A percentile compares a stretch with the other conserved stretches of the same genome.
These are phyloP conservation scores for Drosophila gunungcola DNA, from an alignment of 1,140 invertebrate species.

Conservation along the genomic window DNA sequence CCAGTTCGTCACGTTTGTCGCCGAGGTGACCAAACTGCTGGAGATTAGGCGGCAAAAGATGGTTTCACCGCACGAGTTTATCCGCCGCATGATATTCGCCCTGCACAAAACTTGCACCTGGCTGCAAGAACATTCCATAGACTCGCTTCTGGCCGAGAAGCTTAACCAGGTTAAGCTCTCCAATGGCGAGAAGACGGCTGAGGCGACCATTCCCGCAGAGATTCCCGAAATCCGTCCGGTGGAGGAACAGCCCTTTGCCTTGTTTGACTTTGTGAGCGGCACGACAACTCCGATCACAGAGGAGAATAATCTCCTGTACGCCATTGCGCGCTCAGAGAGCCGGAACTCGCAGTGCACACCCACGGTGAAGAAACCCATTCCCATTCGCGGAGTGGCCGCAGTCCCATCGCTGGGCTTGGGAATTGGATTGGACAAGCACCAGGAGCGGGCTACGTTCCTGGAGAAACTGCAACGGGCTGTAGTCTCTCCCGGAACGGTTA, in stretches of 20 bases:
- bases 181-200: constrained; percentile 32
- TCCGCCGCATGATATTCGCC: constrained; percentile 77
- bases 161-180: constrained; percentile 62
- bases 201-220: constrained; percentile 7
- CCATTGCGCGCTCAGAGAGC: constrained; percentile 74
- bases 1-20: constrained; percentile 66
- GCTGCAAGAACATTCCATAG: constrained; percentile 73
- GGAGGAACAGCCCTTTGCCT: constrained; percentile 8
- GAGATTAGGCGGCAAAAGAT: constrained; percentile 71
- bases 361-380: constrained; percentile 71
- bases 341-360: constrained; percentile 50
- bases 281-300: constrained; percentile 65
- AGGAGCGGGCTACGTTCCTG: constrained; percentile 62
- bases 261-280: constrained; percentile 40
- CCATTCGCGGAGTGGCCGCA: constrained; percentile 36
- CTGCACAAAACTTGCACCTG: constrained; percentile 77
- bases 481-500: constrained; percentile 27
- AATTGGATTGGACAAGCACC: constrained; percentile 11
- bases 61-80: constrained; percentile 81
- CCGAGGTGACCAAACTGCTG: constrained; percentile 60
- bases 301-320: constrained; percentile 75
- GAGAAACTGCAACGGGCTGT: constrained; percentile 72
- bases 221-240: neutral
- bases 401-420: neutral
- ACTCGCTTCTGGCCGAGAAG: constrained; percentile 48